Evolutionary conservation across 2,113 vertebrate genomes (phyloP).

Genomic region (Globicephala melas): DNA sequence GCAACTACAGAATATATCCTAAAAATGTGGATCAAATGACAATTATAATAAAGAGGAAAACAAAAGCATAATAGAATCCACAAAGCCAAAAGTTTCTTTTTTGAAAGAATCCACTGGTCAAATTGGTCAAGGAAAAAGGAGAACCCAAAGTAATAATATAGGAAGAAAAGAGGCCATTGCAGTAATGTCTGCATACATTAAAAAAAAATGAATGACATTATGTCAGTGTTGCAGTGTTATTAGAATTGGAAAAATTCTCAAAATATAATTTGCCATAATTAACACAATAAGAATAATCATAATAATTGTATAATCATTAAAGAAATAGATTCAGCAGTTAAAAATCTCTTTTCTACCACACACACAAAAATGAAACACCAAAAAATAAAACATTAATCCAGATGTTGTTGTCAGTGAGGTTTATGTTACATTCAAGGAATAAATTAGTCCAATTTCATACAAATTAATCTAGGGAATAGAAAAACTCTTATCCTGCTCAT

Average conservation of each 20-base stretch:
- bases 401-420: not conserved
- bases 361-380: not conserved
- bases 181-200: not conserved
- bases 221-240: not conserved
- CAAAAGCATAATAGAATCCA: not conserved
- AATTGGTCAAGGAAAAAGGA: not conserved
- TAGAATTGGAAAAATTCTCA: not conserved
- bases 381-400: not conserved
- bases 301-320: slow-evolving; percentile 1
- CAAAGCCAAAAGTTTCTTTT: too few species aligned
- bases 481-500: not conserved
- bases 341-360: not conserved
- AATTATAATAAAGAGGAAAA: slow-evolving; percentile 6
- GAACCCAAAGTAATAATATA: not conserved
- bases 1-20: not conserved
- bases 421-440: not conserved
- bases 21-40: not conserved
- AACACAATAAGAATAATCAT: not conserved
- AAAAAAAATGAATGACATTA: not conserved
- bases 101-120: not conserved
- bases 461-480: not conserved
- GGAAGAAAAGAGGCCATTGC: not conserved
- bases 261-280: slow-evolving; percentile 22
- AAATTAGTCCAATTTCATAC: slow-evolving; percentile 23
- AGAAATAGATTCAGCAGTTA: not conserved